These are phyloP conservation scores for Dolichotis patagonum DNA, from an alignment of 2,113 vertebrate species.

Conservation along the genomic window DNA sequence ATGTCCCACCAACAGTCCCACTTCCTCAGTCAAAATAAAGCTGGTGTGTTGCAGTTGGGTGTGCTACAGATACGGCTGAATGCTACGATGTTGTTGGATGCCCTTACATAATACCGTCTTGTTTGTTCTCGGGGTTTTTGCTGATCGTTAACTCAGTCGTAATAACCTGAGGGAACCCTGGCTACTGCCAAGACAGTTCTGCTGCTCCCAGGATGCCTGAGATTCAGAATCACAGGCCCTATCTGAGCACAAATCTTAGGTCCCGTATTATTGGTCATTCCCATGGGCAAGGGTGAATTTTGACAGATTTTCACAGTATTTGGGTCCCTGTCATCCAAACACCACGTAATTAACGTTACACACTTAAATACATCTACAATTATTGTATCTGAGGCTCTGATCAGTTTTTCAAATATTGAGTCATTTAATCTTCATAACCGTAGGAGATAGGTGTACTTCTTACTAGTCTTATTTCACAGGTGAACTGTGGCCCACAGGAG, in stretches of 20 bases:
- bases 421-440: neutral
- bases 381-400: neutral
- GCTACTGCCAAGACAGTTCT: neutral
- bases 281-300: neutral
- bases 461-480: neutral
- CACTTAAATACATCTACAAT: neutral
- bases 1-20: neutral
- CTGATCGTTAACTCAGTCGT: neutral
- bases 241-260: neutral
- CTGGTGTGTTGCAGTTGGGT: neutral
- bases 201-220: neutral
- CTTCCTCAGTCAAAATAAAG: neutral
- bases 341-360: neutral
- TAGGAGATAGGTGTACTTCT: neutral
- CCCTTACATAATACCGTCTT: neutral
- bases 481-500: neutral
- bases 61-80: neutral
- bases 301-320: neutral
- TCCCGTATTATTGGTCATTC: neutral
- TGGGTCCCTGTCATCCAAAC: neutral
- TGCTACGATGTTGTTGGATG: slow-evolving; percentile 18
- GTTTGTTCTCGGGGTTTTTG: slow-evolving; percentile 25
- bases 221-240: slow-evolving; percentile 7
- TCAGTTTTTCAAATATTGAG: neutral
- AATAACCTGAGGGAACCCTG: neutral